phyloP scores from a whole-genome alignment of 1,140 invertebrate species.

The Varroa destructor region DNA sequence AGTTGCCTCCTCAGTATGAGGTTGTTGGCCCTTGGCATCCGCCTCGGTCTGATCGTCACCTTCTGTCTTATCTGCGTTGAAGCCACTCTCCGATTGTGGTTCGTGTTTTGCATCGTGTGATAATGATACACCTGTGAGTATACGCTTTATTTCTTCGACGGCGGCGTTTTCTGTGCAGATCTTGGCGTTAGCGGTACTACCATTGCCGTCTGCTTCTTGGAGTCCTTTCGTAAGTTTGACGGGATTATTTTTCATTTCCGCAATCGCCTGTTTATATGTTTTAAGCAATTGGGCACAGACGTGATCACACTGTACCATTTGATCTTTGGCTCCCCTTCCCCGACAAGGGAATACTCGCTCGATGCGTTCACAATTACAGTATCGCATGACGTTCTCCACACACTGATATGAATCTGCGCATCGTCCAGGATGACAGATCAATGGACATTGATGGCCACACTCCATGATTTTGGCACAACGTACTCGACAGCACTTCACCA shows the following conservation, averaged over 20 bases:
- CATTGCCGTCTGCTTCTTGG: not conserved
- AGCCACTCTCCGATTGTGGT: constrained; percentile 11
- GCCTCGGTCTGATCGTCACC: constrained; percentile 1
- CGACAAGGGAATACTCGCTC: constrained; percentile 61
- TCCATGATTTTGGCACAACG: constrained; percentile 39
- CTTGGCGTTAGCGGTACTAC: not conserved
- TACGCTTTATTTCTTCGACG: no score
- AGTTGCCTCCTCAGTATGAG: not conserved
- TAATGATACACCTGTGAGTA: not conserved
- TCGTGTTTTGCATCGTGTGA: not conserved
- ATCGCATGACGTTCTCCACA: constrained; percentile 60
- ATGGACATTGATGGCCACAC: constrained; percentile 59
- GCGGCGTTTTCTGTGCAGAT: not conserved
- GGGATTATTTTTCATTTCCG: constrained; percentile 20
- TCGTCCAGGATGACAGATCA: constrained; percentile 59
- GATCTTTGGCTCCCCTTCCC: constrained; percentile 35
- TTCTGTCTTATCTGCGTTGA: constrained; percentile 11
- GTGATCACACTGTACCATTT: constrained; percentile 39
- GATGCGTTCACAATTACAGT: constrained; percentile 61
- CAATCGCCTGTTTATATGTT: constrained; percentile 32
- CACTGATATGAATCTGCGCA: constrained; percentile 57
- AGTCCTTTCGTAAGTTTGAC: not conserved
- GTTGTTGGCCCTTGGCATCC: not conserved
- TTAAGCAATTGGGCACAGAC: constrained; percentile 36
- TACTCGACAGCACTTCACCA: constrained; percentile 51